Percentiles rank a stretch among this genome's conserved stretches.
These are phyloP conservation scores for Pelodytes ibericus DNA, from an alignment of 2,797 vertebrate genomes.

Conservation along the genomic window DNA sequence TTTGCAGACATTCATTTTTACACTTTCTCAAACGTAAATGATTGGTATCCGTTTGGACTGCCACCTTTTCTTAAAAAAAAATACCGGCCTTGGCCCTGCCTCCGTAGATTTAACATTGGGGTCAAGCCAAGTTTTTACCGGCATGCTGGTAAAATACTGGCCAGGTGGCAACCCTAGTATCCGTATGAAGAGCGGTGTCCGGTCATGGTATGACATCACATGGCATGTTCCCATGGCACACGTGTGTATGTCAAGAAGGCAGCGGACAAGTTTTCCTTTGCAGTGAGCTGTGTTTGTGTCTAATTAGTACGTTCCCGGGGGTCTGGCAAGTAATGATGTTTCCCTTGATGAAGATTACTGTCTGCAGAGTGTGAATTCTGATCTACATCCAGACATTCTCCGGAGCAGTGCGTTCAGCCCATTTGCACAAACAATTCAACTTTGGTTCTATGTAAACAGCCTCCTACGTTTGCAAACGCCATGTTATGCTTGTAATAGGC, in stretches of 20 bases:
- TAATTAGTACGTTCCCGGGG: constrained; percentile 35
- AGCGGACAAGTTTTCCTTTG: constrained; percentile 9
- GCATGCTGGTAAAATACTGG: too few species aligned
- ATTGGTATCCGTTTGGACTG: too few species aligned
- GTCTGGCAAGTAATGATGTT: constrained; percentile 20
- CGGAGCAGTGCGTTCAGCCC: constrained; percentile 26
- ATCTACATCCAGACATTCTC: constrained; percentile 34
- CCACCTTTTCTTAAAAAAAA: too few species aligned
- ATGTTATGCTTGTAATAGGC: constrained; percentile 4
- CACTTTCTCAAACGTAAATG: too few species aligned
- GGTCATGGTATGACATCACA: too few species aligned
- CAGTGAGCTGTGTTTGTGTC: constrained; percentile 22
- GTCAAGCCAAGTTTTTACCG: too few species aligned
- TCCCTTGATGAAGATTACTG: constrained; percentile 27
- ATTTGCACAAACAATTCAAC: constrained; percentile 50
- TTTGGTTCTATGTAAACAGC: constrained; percentile 47
- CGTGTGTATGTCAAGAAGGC: background rate
- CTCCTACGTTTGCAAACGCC: constrained; percentile 48
- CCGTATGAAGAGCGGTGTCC: too few species aligned
- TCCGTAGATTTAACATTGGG: too few species aligned
- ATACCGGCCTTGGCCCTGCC: too few species aligned
- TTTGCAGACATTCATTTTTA: too few species aligned
- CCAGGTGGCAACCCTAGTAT: too few species aligned
- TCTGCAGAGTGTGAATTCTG: constrained; percentile 27
- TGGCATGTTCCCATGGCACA: too few species aligned